A percentile compares a stretch with the other conserved stretches of the same genome.
Conservation (phyloP, 2,888 invertebrate species). For the Xestoiulus laeticollis region DNA sequence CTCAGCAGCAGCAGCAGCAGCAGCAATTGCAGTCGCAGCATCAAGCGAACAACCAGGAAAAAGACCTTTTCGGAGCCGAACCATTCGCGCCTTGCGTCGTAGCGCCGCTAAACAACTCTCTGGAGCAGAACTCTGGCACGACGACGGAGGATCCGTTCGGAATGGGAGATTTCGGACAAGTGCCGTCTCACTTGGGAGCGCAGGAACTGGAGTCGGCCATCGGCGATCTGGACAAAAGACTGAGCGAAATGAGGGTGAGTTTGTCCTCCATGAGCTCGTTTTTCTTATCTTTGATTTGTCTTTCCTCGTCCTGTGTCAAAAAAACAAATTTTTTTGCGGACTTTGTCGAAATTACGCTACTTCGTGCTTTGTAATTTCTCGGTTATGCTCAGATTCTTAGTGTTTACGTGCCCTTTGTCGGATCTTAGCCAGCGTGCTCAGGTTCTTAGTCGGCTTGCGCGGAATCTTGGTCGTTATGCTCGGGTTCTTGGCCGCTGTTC, state of each 20-base stretch:
- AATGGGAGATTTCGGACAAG: constrained; percentile 75
- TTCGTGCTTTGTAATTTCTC: too few relatives aligned
- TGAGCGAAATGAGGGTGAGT: constrained; percentile 86
- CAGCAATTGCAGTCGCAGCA: constrained; percentile 57
- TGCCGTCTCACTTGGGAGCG: constrained; percentile 59
- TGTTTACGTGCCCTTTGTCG: too few relatives aligned
- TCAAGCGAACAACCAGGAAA: constrained; percentile 59
- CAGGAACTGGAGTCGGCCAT: constrained; percentile 78
- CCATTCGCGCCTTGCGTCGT: constrained; percentile 73
- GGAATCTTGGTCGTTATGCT: too few relatives aligned
- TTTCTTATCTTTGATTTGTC: too few relatives aligned
- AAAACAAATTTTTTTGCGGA: too few relatives aligned
- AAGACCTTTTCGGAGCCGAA: constrained; percentile 82
- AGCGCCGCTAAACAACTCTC: constrained; percentile 59
- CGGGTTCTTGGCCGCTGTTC: too few relatives aligned
- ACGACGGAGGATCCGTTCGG: constrained; percentile 77
- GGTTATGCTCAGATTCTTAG: too few relatives aligned
- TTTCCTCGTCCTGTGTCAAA: too few relatives aligned
- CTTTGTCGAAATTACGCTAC: too few relatives aligned
- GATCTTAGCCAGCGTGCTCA: too few relatives aligned
- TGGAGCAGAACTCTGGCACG: neutral
- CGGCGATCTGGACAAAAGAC: constrained; percentile 80
- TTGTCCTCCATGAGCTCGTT: too few relatives aligned
- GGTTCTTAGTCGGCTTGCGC: too few relatives aligned
- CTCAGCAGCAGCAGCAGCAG: neutral